Percentiles rank a stretch among this genome's conserved stretches.
Conservation (phyloP, 2,797 vertebrate species). For the Sebastes kiyomatsui region DNA sequence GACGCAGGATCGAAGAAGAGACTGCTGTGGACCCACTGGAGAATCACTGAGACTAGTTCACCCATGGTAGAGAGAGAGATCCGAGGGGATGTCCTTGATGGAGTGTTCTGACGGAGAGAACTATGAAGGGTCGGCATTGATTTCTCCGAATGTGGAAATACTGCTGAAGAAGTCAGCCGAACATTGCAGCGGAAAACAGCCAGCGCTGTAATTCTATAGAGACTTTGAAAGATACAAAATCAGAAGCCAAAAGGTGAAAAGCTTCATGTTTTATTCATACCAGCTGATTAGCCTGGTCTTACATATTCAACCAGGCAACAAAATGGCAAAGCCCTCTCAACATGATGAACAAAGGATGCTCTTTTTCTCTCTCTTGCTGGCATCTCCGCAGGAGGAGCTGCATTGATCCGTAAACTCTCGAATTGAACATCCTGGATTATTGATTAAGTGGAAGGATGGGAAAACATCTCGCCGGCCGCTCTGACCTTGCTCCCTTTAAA, state of each 20-base stretch:
- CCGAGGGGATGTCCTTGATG: neutral
- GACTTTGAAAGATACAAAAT: neutral
- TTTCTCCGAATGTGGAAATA: conserved; percentile 30
- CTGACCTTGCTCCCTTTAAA: conserved; percentile 20
- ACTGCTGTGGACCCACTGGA: neutral
- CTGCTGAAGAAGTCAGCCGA: neutral
- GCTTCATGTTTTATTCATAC: conserved; percentile 39
- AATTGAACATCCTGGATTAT: conserved; percentile 51
- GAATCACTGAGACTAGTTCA: neutral
- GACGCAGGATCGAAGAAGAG: neutral
- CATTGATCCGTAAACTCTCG: conserved; percentile 15
- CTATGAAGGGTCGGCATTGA: neutral
- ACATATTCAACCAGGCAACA: conserved; percentile 7
- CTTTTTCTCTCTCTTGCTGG: neutral
- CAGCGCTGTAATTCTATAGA: neutral
- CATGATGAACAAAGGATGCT: conserved; percentile 1
- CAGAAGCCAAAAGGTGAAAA: conserved; percentile 6
- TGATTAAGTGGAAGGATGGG: conserved; percentile 22
- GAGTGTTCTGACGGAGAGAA: neutral
- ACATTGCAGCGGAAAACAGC: neutral
- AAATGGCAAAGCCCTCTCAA: conserved; percentile 3
- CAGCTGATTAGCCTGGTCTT: conserved; percentile 13
- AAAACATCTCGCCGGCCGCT: neutral
- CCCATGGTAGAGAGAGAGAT: neutral
- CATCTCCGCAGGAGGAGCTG: neutral